Evolutionary conservation across 1,140 invertebrate genomes (phyloP).

Genomic region (Tetragonula clypearis): DNA sequence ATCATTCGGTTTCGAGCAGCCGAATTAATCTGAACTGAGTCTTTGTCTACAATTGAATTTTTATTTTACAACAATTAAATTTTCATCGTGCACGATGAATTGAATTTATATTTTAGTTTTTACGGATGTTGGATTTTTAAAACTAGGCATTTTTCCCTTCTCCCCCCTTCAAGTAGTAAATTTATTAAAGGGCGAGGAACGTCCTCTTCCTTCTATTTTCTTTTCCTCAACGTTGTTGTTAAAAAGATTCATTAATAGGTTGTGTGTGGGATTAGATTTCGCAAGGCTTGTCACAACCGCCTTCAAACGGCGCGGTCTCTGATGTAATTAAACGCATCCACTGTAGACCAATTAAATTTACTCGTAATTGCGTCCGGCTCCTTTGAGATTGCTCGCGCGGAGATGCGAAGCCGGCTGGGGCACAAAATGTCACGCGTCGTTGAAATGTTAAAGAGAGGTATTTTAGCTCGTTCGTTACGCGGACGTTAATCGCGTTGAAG

Average conservation of each 20-base stretch:
- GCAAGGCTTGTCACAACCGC: background rate
- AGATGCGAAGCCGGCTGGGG: background rate
- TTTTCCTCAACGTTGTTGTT: background rate
- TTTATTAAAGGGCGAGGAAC: background rate
- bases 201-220: background rate
- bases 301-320: background rate
- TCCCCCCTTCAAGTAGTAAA: background rate
- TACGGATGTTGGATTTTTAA: no score
- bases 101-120: no score
- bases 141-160: no score
- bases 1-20: no score
- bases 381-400: slow-evolving; percentile 28
- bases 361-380: slow-evolving; percentile 21
- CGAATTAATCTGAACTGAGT: no score
- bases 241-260: background rate
- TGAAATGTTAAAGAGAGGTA: slow-evolving; percentile 18
- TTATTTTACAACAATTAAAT: no score
- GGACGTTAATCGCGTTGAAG: background rate
- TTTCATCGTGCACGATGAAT: no score
- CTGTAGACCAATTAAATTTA: slow-evolving; percentile 24
- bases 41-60: no score
- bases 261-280: background rate
- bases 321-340: slow-evolving; percentile 37
- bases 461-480: background rate
- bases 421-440: slow-evolving; percentile 6